phyloP scores from a whole-genome alignment of 1,140 invertebrate genomes.

The Bombus confusus region DNA sequence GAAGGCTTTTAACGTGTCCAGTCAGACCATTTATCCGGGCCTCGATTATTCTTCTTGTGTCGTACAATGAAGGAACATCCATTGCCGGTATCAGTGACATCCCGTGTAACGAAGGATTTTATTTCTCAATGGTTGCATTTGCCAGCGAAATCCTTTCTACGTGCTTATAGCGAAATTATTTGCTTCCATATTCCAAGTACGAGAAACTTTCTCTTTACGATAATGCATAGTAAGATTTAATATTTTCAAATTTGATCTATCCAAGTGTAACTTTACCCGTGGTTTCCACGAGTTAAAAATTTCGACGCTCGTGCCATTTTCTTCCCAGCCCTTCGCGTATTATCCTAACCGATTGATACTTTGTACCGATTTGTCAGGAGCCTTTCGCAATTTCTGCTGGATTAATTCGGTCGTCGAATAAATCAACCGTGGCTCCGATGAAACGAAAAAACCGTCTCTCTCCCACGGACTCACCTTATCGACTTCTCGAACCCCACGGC shows the following conservation, averaged over 20 bases:
- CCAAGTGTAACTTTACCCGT: no score
- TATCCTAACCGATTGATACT: background rate
- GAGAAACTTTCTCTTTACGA: no score
- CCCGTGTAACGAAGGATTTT: background rate
- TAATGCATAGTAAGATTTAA: no score
- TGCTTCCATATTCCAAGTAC: background rate
- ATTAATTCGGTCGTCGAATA: constrained; percentile 47
- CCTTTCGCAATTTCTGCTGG: constrained; percentile 6
- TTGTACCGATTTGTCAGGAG: background rate
- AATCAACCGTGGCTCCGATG: constrained; percentile 44
- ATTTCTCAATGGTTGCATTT: background rate
- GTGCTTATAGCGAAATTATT: background rate
- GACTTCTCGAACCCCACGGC: constrained; percentile 33
- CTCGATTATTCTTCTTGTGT: constrained; percentile 34
- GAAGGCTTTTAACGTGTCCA: constrained; percentile 58
- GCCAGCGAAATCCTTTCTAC: background rate
- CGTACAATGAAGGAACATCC: background rate
- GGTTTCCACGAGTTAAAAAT: background rate
- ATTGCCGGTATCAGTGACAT: background rate
- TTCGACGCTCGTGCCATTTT: background rate
- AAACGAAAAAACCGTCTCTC: background rate
- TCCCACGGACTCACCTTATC: constrained; percentile 55
- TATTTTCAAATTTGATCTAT: no score
- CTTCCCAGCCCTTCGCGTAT: background rate
- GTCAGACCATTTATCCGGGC: constrained; percentile 33